phyloP scores from a whole-genome alignment of 2,113 vertebrate genomes.

The Rhagologus leucostigma region DNA sequence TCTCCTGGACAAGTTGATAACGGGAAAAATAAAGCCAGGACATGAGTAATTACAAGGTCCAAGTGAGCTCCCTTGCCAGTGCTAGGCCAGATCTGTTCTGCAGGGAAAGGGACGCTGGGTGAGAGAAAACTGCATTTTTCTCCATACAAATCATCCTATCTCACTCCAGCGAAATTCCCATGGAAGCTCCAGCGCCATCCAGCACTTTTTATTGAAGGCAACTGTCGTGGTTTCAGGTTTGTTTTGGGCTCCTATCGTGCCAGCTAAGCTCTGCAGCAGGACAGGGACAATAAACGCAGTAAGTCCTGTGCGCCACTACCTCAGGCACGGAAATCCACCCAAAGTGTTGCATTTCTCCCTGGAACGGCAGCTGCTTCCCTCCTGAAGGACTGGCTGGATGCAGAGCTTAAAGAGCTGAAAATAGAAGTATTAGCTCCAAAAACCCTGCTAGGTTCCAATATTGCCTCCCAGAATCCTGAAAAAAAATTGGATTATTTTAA shows the following conservation, averaged over 20 bases:
- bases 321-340: not conserved
- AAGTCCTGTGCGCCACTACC: not conserved
- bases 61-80: not conserved
- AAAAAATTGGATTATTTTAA: not conserved
- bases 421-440: not conserved
- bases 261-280: not conserved
- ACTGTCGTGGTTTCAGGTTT: not conserved
- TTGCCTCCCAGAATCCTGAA: not conserved
- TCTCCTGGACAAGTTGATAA: slow-evolving; percentile 25
- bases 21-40: not conserved
- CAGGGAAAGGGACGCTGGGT: not conserved
- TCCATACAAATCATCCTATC: not conserved
- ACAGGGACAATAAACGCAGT: not conserved
- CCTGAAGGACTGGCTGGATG: not conserved
- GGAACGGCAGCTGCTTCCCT: not conserved
- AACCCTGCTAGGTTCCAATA: not conserved
- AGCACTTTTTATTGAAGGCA: not conserved
- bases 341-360: not conserved
- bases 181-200: not conserved
- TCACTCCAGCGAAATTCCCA: not conserved
- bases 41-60: slow-evolving; percentile 11
- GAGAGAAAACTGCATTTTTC: not conserved
- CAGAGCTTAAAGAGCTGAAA: not conserved
- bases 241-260: not conserved
- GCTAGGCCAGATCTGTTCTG: not conserved